phyloP scores from a whole-genome alignment of 2,113 vertebrate genomes.

The Papio anubis region DNA sequence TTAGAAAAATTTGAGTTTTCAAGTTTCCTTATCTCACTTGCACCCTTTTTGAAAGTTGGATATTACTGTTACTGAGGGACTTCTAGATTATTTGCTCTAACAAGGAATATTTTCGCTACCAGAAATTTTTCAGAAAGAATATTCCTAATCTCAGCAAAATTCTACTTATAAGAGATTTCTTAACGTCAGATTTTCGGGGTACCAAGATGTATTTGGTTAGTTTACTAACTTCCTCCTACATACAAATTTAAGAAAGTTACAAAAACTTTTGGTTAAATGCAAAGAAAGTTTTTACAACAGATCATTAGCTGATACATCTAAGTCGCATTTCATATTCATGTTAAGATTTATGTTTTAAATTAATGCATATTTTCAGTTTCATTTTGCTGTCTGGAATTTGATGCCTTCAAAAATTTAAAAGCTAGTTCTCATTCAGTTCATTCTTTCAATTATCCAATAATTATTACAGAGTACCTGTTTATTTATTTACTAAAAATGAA shows the following conservation, averaged over 20 bases:
- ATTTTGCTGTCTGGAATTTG: background rate
- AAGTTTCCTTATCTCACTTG: background rate
- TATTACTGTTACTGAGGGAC: background rate
- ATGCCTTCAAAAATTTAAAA: background rate
- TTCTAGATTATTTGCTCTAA: background rate
- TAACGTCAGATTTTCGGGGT: background rate
- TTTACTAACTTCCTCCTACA: background rate
- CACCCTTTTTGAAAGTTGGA: background rate
- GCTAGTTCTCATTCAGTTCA: background rate
- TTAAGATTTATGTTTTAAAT: background rate
- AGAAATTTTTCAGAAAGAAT: background rate
- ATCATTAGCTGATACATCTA: background rate
- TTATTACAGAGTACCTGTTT: background rate
- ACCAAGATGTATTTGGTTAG: background rate
- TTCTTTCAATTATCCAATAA: background rate
- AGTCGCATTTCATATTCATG: background rate
- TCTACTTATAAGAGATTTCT: background rate
- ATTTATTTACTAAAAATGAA: background rate
- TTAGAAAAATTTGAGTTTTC: background rate
- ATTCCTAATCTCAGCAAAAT: background rate
- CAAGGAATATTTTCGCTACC: background rate
- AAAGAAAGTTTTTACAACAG: background rate
- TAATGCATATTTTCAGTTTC: background rate
- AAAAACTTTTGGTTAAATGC: background rate
- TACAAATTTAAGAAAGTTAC: background rate